phyloP scores from a whole-genome alignment of 2,888 invertebrate species.

The Caenorhabditis virilis region DNA sequence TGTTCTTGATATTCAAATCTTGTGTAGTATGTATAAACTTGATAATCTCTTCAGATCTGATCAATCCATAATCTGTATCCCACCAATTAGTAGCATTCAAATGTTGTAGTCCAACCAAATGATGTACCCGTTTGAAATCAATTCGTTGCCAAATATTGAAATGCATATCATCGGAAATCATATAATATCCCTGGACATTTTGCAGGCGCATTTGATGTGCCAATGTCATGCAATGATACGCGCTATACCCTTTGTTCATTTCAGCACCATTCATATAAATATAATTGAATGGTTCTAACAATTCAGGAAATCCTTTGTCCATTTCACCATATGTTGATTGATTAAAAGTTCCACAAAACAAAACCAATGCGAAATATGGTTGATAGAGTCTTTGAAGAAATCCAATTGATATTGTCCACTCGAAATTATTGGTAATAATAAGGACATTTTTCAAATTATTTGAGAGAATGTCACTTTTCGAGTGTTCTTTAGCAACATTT shows the following conservation, averaged over 20 bases:
- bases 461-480: neutral
- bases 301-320: neutral
- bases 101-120: neutral
- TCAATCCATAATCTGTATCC: neutral
- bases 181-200: neutral
- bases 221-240: constrained; percentile 5
- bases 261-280: constrained; percentile 26
- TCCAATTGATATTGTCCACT: constrained; percentile 15
- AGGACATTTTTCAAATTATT: constrained; percentile 11
- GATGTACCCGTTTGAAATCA: constrained; percentile 3
- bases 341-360: constrained; percentile 29
- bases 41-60: neutral
- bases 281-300: constrained; percentile 19
- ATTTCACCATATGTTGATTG: neutral
- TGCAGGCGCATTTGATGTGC: neutral
- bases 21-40: neutral
- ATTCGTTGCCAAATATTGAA: constrained; percentile 8
- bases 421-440: constrained; percentile 22
- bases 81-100: neutral
- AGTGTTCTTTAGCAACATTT: constrained; percentile 4
- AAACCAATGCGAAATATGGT: constrained; percentile 25
- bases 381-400: constrained; percentile 24
- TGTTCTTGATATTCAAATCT: neutral
- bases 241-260: constrained; percentile 8
- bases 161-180: neutral